Base-by-base conservation (phyloP, 2,113 vertebrate genomes). In the Anguilla japonica region DNA sequence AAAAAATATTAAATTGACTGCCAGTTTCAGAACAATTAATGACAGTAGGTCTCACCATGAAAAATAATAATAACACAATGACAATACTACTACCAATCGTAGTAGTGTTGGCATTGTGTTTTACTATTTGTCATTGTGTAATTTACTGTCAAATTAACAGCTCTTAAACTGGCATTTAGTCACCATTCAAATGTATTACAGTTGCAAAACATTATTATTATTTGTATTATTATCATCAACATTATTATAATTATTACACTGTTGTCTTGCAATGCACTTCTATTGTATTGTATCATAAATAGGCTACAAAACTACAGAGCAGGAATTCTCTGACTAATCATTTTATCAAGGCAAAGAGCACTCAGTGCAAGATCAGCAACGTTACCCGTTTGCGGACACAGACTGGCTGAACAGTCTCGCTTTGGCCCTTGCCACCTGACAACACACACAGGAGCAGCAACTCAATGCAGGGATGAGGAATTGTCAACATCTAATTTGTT, bases 341-440 rank as follows among this genome's bases (percentile, higher is more conserved):
- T 6, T 46, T 46, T 46, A 46, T 8, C 43, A 46, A 71, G 3
- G 63, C n/a, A 53, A 83, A 53, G 67, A 34, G 79, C 41, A 84
- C 41, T 82, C 14, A 22, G 22, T 40, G 81, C 6, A 40, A 26
- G 43, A n/a, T 2, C 60, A 43, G 29, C 5, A 11, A 56, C 41
- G 60, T 53, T 89, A 92, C 90, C 89, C 89, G 75, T 90, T 88
- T 50, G 90, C 89, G 2, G 89, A 91, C 13, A 81, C 11, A 9
- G 86, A 83, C 40, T 29, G 50, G 80, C 79, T 87, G 63, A 91
- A 91, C 41, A 89, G 63, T n/a, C 81, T 29, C 26, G 83, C 67
- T 84, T 88, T 91, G 26, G 89, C 90, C 67, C 75, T 88, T 8
- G 56, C 56, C 46, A 91, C 83, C 91, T 92, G 41, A 71, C 18